Evolutionary conservation across 1,140 invertebrate species (phyloP).

Genomic region (Meloidogyne hapla): DNA sequence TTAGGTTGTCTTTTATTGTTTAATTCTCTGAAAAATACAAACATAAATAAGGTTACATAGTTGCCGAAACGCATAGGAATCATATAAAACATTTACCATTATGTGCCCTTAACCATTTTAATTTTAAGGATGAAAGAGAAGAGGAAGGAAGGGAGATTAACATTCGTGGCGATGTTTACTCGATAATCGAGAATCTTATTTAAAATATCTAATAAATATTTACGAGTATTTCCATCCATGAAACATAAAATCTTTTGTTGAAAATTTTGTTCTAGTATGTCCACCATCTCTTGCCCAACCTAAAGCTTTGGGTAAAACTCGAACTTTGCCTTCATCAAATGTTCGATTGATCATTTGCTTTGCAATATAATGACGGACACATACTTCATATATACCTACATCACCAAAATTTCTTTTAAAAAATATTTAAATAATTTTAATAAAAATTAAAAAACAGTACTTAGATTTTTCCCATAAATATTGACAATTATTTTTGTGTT

Average conservation of each 20-base stretch:
- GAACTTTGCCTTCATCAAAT: slow-evolving; percentile 12
- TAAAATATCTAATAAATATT: neutral
- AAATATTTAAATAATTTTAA: neutral
- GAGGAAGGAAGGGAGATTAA: too few species aligned
- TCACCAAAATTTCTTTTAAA: slow-evolving; percentile 37
- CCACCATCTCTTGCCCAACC: slow-evolving; percentile 45
- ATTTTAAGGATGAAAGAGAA: too few species aligned
- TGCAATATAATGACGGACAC: slow-evolving; percentile 21
- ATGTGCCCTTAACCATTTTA: too few species aligned
- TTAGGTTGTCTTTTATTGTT: too few species aligned
- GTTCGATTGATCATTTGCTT: neutral
- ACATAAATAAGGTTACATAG: too few species aligned
- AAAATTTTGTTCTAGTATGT: slow-evolving; percentile 31
- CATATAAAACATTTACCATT: too few species aligned
- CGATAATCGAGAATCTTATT: too few species aligned
- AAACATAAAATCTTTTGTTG: slow-evolving; percentile 24
- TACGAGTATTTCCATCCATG: slow-evolving; percentile 33
- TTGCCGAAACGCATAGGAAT: too few species aligned
- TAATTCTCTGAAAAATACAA: too few species aligned
- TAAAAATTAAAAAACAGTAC: neutral
- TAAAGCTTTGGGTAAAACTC: neutral
- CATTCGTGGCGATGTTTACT: too few species aligned
- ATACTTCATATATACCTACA: slow-evolving; percentile 30
- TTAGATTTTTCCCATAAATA: slow-evolving; percentile 7
- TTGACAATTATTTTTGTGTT: slow-evolving; percentile 10